Evolutionary conservation across 2,888 invertebrate species (phyloP), one percentile per base, ranked within the genome.

Genomic region (Hofmannophila pseudospretella): DNA sequence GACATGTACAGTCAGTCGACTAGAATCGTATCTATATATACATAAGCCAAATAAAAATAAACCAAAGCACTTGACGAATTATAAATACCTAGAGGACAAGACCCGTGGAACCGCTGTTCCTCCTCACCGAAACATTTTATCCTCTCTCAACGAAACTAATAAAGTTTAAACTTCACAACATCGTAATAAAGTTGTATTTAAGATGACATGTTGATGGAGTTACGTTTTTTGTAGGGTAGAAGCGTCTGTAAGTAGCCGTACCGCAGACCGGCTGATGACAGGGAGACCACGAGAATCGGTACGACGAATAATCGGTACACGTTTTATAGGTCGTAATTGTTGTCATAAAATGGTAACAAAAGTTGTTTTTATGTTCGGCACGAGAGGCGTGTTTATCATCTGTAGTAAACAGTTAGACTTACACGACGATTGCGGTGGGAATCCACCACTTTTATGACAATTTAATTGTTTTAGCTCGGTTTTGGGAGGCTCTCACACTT

Each of bases 251-350:
- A 65, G 69, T 61, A 64, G 67, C 62, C 52, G 48, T 61, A 61
- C 60, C 58, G 36, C 9, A 9, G 14, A 54, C 58, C 56, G 65
- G 54, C 68, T 67, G 82, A 77, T 78, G 81, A 79, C 80, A 81
- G 77, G 59, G 58, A 65, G 66, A 71, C 78, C 82, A 68, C 82
- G 77, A 77, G 76, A 79, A 81, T 82, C 71, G 77, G 73, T 74
- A 72, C 74, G 67, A 69, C 66, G 71, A 77, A 84, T 84, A 82
- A 82, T 81, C 79, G 75, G 73, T 78, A 79, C 79, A 79, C 70
- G 74, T 80, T 85, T 86, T 85, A 86, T 85, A 72, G 85, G 72
- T 82, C 84, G 77, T 86, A 86, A 85, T 86, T 84, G 84, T 81
- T 82, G 81, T 80, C 81, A 77, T 86, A 85, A 86, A 86, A 82